Percentiles rank a stretch among this genome's conserved stretches.
Conservation (phyloP, 2,113 vertebrate genomes). For the Xiphophorus couchianus region DNA sequence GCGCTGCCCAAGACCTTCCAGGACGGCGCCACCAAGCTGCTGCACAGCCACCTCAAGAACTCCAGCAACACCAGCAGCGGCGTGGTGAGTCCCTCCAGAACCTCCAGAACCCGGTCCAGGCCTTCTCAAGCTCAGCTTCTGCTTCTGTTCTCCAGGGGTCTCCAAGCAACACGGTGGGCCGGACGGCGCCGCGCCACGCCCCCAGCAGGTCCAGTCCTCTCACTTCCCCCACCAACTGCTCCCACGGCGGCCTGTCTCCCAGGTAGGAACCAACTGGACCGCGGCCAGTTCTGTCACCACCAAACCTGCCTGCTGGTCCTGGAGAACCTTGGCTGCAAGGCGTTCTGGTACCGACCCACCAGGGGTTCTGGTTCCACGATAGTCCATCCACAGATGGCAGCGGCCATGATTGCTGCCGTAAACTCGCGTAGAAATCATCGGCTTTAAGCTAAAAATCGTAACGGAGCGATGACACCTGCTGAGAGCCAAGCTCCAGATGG, state of each 20-base stretch:
- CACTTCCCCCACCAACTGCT: conserved; percentile 97
- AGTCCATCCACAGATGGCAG: too few species aligned
- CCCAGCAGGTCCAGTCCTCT: conserved; percentile 95
- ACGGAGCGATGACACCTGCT: too few species aligned
- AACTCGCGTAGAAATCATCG: too few species aligned
- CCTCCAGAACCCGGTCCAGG: too few species aligned
- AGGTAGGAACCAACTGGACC: conserved; percentile 80
- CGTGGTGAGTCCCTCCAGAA: conserved; percentile 81
- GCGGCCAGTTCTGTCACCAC: not conserved
- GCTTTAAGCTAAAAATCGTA: too few species aligned
- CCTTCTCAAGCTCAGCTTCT: not conserved
- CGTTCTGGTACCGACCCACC: not conserved
- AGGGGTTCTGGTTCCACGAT: not conserved
- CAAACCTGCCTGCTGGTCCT: not conserved
- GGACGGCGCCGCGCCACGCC: conserved; percentile 88
- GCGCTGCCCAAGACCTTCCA: conserved; percentile 99
- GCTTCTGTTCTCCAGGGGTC: conserved; percentile 82
- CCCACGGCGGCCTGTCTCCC: conserved; percentile 96
- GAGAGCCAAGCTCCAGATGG: too few species aligned
- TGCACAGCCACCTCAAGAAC: conserved; percentile 98
- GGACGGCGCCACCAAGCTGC: conserved; percentile 97
- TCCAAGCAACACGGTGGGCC: conserved; percentile 94
- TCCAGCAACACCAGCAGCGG: conserved; percentile 88
- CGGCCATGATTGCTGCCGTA: too few species aligned
- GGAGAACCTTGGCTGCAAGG: not conserved